These are phyloP conservation scores for Oreohelix idahoensis DNA, from an alignment of 1,140 invertebrate species.

Conservation along the genomic window DNA sequence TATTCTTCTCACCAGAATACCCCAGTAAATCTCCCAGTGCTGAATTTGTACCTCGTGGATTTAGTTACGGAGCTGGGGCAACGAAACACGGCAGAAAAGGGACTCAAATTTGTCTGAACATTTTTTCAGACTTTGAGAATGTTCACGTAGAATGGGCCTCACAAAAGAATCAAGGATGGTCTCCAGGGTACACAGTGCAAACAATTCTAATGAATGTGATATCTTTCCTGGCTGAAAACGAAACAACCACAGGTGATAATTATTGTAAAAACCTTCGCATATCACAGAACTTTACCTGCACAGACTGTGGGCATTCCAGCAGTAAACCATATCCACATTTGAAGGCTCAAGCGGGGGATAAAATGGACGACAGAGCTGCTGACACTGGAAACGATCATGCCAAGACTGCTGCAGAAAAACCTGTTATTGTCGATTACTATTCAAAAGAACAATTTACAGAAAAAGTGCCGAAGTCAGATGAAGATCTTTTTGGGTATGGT, in stretches of 20 bases:
- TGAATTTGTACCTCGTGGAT: slow-evolving; percentile 63
- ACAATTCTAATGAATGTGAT: slow-evolving; percentile 64
- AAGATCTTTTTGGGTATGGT: slow-evolving; percentile 62
- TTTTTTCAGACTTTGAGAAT: slow-evolving; percentile 64
- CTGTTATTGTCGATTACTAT: slow-evolving; percentile 50
- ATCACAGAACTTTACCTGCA: slow-evolving; percentile 53
- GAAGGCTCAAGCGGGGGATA: slow-evolving; percentile 14
- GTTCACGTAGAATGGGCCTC: slow-evolving; percentile 63
- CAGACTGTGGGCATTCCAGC: slow-evolving; percentile 62
- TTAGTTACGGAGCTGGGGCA: slow-evolving; percentile 59
- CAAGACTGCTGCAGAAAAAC: not conserved
- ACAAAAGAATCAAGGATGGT: slow-evolving; percentile 61
- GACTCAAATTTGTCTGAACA: slow-evolving; percentile 58
- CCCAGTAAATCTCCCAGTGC: slow-evolving; percentile 64
- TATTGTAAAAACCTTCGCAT: not conserved
- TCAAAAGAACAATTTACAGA: slow-evolving; percentile 56
- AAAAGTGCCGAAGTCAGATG: slow-evolving; percentile 45
- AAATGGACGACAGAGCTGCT: not conserved
- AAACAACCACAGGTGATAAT: not conserved
- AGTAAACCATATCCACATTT: slow-evolving; percentile 59
- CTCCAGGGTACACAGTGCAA: slow-evolving; percentile 64
- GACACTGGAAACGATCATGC: not conserved
- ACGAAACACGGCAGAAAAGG: slow-evolving; percentile 61
- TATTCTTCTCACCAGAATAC: slow-evolving; percentile 61
- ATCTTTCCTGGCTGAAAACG: slow-evolving; percentile 59